phyloP scores from a whole-genome alignment of 2,888 invertebrate species.

The Andrena dorsata region DNA sequence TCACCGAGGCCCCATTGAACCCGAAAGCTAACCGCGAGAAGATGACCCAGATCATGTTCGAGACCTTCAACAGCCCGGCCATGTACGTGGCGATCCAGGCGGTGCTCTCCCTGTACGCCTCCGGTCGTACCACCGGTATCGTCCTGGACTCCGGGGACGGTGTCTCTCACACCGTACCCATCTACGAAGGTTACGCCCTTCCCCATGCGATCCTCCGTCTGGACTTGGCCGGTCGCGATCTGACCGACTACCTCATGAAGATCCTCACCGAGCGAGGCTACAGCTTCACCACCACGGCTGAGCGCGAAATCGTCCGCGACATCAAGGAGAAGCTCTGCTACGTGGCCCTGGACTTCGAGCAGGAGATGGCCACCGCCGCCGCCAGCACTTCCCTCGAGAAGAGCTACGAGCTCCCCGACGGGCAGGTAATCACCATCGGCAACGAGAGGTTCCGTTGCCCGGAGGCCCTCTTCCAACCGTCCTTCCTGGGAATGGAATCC shows the following conservation, averaged over 20 bases:
- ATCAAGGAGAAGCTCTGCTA: constrained; percentile 97
- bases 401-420: constrained; percentile 96
- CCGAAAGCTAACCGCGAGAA: constrained; percentile 98
- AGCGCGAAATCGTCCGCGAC: constrained; percentile 97
- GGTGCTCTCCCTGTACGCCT: constrained; percentile 95
- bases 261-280: constrained; percentile 98
- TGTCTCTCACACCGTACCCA: constrained; percentile 96
- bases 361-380: constrained; percentile 97
- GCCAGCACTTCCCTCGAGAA: constrained; percentile 96
- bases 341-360: constrained; percentile 96
- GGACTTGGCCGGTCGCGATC: constrained; percentile 97
- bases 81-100: constrained; percentile 96
- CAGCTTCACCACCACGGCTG: constrained; percentile 97
- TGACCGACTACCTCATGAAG: constrained; percentile 99
- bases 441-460: constrained; percentile 96
- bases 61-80: constrained; percentile 95
- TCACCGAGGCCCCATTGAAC: constrained; percentile 97
- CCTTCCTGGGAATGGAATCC: constrained; percentile 96
- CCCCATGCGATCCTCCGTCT: constrained; percentile 98
- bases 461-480: constrained; percentile 95
- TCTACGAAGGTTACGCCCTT: constrained; percentile 95
- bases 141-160: constrained; percentile 97
- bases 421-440: constrained; percentile 94
- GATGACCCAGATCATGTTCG: constrained; percentile 98
- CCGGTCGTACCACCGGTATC: constrained; percentile 97